A percentile compares a stretch with the other conserved stretches of the same genome.
These are phyloP conservation scores for Emmelina monodactyla DNA, from an alignment of 2,888 invertebrate species.

Conservation along the genomic window DNA sequence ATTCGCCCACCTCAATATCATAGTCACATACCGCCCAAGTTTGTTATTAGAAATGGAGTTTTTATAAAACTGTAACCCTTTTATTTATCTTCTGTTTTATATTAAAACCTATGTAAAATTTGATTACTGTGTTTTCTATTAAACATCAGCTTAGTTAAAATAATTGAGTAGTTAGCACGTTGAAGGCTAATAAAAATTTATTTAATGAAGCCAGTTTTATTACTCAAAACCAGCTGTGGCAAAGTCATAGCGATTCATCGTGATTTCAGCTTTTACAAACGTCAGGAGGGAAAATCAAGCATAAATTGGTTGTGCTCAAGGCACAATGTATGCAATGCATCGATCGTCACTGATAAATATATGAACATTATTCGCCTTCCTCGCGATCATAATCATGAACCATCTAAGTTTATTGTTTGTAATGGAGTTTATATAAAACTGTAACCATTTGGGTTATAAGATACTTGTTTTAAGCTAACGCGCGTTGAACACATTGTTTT, in stretches of 20 bases:
- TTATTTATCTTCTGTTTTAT: no score
- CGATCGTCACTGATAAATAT: conserved; percentile 2
- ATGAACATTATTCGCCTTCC: neutral
- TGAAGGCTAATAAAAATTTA: no score
- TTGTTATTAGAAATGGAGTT: conserved; percentile 12
- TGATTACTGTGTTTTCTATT: no score
- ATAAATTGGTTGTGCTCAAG: neutral
- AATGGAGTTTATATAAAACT: neutral
- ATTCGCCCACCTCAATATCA: conserved; percentile 7
- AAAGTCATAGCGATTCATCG: neutral
- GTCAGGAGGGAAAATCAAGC: neutral
- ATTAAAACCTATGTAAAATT: no score
- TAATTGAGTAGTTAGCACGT: no score
- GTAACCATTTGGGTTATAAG: no score
- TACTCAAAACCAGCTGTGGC: neutral
- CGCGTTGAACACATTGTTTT: no score
- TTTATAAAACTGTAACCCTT: conserved; percentile 7
- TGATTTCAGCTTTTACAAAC: neutral
- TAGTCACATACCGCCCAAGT: conserved; percentile 12
- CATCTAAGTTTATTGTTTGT: neutral
- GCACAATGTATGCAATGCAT: conserved; percentile 3
- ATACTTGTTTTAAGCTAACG: no score
- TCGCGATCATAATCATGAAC: neutral
- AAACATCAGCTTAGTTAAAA: no score
- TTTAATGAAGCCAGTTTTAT: no score